Evolutionary conservation across 2,797 vertebrate genomes (phyloP).

Genomic region (Apogon hyalosoma): DNA sequence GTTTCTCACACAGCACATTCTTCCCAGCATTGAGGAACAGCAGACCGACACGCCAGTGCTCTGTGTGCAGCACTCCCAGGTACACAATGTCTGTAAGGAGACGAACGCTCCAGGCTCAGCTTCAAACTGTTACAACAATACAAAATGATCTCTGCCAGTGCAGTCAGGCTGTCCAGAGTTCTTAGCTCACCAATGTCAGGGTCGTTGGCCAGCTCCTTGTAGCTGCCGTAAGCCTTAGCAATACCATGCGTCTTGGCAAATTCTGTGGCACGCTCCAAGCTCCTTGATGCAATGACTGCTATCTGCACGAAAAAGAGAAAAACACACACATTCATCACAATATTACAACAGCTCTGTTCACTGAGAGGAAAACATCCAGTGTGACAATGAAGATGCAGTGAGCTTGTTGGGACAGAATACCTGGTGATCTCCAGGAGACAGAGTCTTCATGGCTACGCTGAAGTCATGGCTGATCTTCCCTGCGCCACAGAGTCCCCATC

Average conservation of each 20-base stretch:
- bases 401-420: constrained; percentile 55
- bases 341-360: constrained; percentile 13
- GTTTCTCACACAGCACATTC: constrained; percentile 86
- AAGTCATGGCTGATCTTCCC: constrained; percentile 87
- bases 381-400: constrained; percentile 6
- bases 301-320: constrained; percentile 65
- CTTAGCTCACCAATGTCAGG: constrained; percentile 78
- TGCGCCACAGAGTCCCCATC: constrained; percentile 83
- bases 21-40: constrained; percentile 82
- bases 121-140: constrained; percentile 24
- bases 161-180: constrained; percentile 1
- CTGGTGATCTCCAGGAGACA: constrained; percentile 82
- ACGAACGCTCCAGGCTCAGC: constrained; percentile 39
- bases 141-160: constrained; percentile 7
- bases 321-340: constrained; percentile 22
- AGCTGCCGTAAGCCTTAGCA: constrained; percentile 82
- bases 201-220: constrained; percentile 81
- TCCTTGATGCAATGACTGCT: constrained; percentile 81
- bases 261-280: constrained; percentile 71
- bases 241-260: constrained; percentile 81
- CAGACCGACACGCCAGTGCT: constrained; percentile 78
- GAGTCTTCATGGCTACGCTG: constrained; percentile 78
- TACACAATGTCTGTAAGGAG: constrained; percentile 81
- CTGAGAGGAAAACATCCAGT: neutral
- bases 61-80: constrained; percentile 83